These are phyloP conservation scores for Sarcophaga peregrina DNA, from an alignment of 1,140 invertebrate species.

Conservation along the genomic window DNA sequence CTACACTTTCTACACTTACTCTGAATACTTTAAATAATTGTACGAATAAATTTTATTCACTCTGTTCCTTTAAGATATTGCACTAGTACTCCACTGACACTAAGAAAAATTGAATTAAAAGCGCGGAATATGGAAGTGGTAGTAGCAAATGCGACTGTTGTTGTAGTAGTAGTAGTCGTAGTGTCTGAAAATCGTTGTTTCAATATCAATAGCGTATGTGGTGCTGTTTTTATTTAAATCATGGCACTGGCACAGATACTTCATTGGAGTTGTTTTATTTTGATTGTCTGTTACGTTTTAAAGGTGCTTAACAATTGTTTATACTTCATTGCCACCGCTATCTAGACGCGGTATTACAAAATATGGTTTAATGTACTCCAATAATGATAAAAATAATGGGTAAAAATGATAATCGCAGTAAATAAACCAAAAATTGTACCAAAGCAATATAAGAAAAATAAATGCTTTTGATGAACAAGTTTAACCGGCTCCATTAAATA, in stretches of 20 bases:
- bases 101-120: not conserved
- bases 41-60: not conserved
- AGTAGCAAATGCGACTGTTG: constrained; percentile 46
- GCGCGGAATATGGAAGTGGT: constrained; percentile 58
- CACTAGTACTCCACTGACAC: constrained; percentile 2
- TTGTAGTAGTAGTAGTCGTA: constrained; percentile 49
- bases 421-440: not conserved
- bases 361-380: constrained; percentile 34
- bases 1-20: too few species aligned
- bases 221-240: constrained; percentile 38
- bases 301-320: constrained; percentile 33
- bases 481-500: constrained; percentile 36
- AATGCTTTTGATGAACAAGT: constrained; percentile 33
- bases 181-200: constrained; percentile 15
- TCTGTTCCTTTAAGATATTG: not conserved
- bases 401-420: constrained; percentile 10
- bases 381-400: constrained; percentile 18
- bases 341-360: constrained; percentile 23
- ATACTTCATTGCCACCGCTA: constrained; percentile 34
- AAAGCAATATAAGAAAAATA: not conserved
- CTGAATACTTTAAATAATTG: not conserved
- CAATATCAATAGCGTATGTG: constrained; percentile 4
- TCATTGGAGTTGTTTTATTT: not conserved
- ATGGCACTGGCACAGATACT: constrained; percentile 53
- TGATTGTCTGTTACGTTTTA: constrained; percentile 9